Evolutionary conservation across 2,888 invertebrate genomes (phyloP).

Genomic region (Nemotelus pantherinus): DNA sequence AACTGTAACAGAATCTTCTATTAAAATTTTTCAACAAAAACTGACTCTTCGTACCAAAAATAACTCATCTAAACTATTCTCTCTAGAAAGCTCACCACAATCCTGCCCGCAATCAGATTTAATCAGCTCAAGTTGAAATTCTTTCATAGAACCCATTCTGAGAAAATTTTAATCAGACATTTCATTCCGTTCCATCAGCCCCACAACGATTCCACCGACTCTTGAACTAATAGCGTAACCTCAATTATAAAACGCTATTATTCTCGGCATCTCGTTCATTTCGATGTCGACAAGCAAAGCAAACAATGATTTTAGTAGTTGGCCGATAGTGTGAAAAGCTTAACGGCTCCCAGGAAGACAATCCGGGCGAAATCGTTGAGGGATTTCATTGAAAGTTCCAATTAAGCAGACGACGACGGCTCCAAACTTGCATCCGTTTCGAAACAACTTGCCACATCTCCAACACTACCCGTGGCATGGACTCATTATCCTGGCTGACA

Average conservation of each 20-base stretch:
- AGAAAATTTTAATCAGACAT: slow-evolving; percentile 23
- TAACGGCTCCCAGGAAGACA: background rate
- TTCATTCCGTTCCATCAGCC: background rate
- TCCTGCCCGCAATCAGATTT: background rate
- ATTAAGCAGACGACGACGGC: background rate
- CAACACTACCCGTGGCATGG: slow-evolving; percentile 7
- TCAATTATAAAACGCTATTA: slow-evolving; percentile 34
- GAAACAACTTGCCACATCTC: slow-evolving; percentile 38
- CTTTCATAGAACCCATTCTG: background rate
- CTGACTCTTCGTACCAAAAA: too few relatives aligned
- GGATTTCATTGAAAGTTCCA: slow-evolving; percentile 36
- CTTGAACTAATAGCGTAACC: slow-evolving; percentile 19
- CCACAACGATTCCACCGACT: background rate
- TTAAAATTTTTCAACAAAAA: too few relatives aligned
- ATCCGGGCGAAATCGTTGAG: background rate
- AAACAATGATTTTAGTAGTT: background rate
- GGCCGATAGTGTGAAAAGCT: background rate
- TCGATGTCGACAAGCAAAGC: background rate
- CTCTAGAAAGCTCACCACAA: background rate
- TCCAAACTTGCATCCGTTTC: slow-evolving; percentile 38
- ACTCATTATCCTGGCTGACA: slow-evolving; percentile 22
- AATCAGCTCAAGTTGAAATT: slow-evolving; percentile 15
- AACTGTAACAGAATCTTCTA: too few relatives aligned
- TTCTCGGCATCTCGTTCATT: slow-evolving; percentile 3
- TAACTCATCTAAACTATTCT: too few relatives aligned